These are phyloP conservation scores for Oncorhynchus kisutch DNA, from an alignment of 2,113 vertebrate genomes.

Conservation along the genomic window DNA sequence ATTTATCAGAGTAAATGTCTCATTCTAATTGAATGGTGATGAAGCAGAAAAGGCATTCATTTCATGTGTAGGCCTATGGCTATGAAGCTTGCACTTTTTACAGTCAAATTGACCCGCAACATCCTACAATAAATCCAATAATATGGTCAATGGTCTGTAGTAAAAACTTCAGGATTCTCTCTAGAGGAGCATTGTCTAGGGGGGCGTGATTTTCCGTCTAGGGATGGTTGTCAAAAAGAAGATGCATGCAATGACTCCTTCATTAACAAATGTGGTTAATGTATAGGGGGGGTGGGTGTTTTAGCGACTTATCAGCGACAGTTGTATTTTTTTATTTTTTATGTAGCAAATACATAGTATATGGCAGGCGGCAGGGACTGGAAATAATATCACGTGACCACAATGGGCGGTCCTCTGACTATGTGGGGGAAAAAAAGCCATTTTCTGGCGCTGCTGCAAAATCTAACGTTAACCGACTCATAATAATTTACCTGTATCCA, in stretches of 20 bases:
- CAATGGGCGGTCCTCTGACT: constrained; percentile 77
- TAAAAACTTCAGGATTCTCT: neutral
- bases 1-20: too few relatives aligned
- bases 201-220: neutral
- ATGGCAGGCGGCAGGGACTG: constrained; percentile 49
- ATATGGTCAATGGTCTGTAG: neutral
- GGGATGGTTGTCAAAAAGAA: neutral
- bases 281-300: too few relatives aligned
- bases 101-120: too few relatives aligned
- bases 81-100: too few relatives aligned
- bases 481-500: constrained; percentile 55
- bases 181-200: neutral
- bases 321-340: neutral
- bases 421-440: constrained; percentile 68
- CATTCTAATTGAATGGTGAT: too few relatives aligned
- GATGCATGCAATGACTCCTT: neutral
- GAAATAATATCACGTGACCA: constrained; percentile 76
- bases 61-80: too few relatives aligned
- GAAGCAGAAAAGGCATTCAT: too few relatives aligned
- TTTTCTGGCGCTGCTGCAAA: constrained; percentile 78
- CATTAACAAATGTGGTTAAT: too few relatives aligned
- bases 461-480: constrained; percentile 53
- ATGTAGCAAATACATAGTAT: neutral
- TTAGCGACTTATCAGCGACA: neutral
- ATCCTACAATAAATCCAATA: neutral